Base-by-base conservation (phyloP, 1,140 invertebrate genomes). In the Teleopsis dalmanni region DNA sequence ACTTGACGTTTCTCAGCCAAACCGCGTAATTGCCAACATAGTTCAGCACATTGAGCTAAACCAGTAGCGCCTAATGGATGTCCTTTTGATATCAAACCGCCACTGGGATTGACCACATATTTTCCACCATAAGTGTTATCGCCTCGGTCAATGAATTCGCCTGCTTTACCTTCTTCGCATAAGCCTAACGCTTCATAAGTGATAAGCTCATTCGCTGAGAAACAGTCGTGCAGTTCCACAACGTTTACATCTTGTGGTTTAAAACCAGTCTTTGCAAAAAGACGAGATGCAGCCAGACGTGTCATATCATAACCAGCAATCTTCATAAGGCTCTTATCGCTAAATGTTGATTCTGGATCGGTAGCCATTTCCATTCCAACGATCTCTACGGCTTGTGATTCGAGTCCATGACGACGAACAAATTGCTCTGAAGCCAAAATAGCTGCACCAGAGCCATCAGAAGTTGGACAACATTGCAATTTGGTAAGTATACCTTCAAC, bases 161-260 rank as follows among this genome's bases (percentile, higher is more conserved):
- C 88, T 14, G 87, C 95, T 73, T 95, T 83, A 50, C 95, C 96
- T 53, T 83, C 81, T 5, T 79, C 78, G 72, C 96, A 99, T 1
- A 99, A 72, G 18, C 95, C 94, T 14, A 99, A 76, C 2, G 93
- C 94, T 77, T 99, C 95, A 62, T 99, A 99, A 3, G 93, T 96
- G 7, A 99, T 88, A 23, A 99, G 73, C 65, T 99, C 96, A 74
- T 99, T 99, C 6, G 90, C 84, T 5, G 95, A 95, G 74, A 99
- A 99, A 73, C 96, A 99, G 70, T 99, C 96, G 61, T 99, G 96
- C n/a, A 98, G 76, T 71, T 99, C 96, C n/a, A 99, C 80, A 1
- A 99, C 95, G 75, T 98, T 80, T 3, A 98, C 86, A 66, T 97
- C 87, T 9, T 74, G 74, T 3, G 91, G 86, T 41, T 73, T 81